Evolutionary conservation across 64 coral and sea anemone genomes (phyloP), one percentile per base, ranked within the genome.

Genomic region (Montipora capricornis): DNA sequence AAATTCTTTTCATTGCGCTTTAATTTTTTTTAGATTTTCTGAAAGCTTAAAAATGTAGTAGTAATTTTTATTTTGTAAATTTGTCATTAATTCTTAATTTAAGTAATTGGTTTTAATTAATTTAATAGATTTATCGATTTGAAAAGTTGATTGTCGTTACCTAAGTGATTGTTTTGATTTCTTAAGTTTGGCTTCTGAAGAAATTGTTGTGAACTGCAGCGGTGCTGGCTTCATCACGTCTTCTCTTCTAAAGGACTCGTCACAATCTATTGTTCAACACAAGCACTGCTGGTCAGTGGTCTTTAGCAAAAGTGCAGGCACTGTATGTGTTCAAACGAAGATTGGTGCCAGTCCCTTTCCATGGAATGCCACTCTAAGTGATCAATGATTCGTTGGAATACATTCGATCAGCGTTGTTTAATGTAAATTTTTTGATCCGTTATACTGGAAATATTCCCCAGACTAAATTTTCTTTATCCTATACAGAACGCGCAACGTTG

Each of bases 271-370:
- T 50, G 7, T 9, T 67, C 47, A 73, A 86, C 82, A 16, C 60
- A 44, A 20, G 49, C 82, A 82, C 66, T 86, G 66, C 82, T 50
- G 66, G 82, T 86, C 82, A 86, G 82, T 20, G 82, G 47, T 16
- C 19, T 17, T 24, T 4, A 20, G 17, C 47, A 16, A 71, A 86
- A 86, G 82, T 20, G 82, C 82, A 71, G 82, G 82, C 64, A n/a
- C 82, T 50, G 49, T 86, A 7, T 37, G 5, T 37, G 62, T 70
- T 51, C 45, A n/a, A 13, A 70, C 68, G 19, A 4, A 6, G 62
- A 71, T 48, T 86, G 64, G 66, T 71, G 19, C 24, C 58, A 20
- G 46, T 5, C 47, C 66, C 5, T 61, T 44, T 82, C 9, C 52
- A 20, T 24, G 64, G 46, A 71, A 51, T 71, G 67, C 15, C 62